Evolutionary conservation across 2,797 vertebrate genomes (phyloP), one percentile per base, ranked within the genome.

Genomic region (Coccyzus lansbergi): DNA sequence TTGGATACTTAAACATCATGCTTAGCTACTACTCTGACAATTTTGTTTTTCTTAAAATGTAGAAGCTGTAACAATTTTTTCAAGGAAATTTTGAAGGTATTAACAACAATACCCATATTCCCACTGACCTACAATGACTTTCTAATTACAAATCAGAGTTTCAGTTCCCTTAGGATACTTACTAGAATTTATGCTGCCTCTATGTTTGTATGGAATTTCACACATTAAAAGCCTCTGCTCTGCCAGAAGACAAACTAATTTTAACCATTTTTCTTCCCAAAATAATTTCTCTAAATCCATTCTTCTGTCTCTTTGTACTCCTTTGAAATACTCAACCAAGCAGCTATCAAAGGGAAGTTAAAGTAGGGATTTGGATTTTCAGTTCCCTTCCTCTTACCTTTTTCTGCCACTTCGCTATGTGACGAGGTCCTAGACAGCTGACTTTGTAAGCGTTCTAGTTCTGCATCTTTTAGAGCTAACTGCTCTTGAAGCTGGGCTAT

Each of bases 401-500:
- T 98, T 74, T 99, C 99, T 79, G 98, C 85, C 71, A 97, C 98
- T 95, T 99, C 99, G 12, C 93, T 90, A 51, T 98, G 97, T 3
- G 98, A 97, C 31, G 98, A 95, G 67, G 98, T 98, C 94, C 98
- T 97, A 67, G 98, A 97, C 22, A 99, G 98, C 92, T 99, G 99
- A 92, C 98, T 97, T 83, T 99, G 98, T 88, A 99, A 96, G 29
- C 98, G 98, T 95, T 99, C 98, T 29, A 99, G 99, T 97, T 99
- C 99, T 33, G 98, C 97, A 52, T 99, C 99, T 96, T 99, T 99
- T 92, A 98, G 97, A 92, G 98, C 98, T 93, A 99, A 95, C 14
- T 99, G 98, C 93, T 99, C 98, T 96, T 99, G 99, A 36, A 99
- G 98, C 95, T 98, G 98, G 89, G 98, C 98, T 92, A 99, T 99